Percentiles rank a stretch among this genome's conserved stretches.
Evolutionary conservation across 2,113 vertebrate genomes (phyloP).

Genomic region (Colaptes auratus): DNA sequence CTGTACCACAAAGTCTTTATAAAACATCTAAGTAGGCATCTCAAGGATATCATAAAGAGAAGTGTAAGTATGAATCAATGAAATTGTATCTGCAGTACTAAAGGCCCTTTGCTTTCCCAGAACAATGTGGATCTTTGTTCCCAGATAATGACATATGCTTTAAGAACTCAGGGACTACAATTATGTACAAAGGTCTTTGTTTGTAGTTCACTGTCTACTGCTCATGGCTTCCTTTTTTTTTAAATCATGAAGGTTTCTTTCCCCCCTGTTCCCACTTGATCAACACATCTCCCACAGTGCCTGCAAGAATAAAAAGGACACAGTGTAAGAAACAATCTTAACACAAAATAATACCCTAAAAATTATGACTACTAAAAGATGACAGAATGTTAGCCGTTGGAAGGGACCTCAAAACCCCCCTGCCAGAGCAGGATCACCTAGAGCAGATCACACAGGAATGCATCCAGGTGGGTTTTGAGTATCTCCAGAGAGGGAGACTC

Average conservation of each 20-base stretch:
- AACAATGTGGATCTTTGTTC: background rate
- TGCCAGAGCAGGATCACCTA: too few species aligned
- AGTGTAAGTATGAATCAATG: background rate
- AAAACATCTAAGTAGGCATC: background rate
- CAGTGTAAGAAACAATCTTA: background rate
- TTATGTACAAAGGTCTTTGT: background rate
- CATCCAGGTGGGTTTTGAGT: too few species aligned
- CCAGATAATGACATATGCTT: background rate
- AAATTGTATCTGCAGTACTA: background rate
- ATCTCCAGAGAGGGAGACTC: too few species aligned
- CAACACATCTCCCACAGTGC: background rate
- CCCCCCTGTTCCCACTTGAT: background rate
- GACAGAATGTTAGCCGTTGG: too few species aligned
- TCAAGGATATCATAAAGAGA: background rate
- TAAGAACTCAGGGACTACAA: background rate
- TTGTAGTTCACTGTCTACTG: background rate
- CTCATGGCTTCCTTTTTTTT: background rate
- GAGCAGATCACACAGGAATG: too few species aligned
- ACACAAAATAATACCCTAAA: background rate
- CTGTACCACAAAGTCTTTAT: background rate
- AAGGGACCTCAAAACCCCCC: too few species aligned
- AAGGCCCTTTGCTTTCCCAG: background rate
- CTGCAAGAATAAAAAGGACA: background rate
- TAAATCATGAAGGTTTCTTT: background rate
- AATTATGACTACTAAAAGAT: background rate